Conservation (phyloP, 2,113 vertebrate species). For the Neopipo cinnamomea region DNA sequence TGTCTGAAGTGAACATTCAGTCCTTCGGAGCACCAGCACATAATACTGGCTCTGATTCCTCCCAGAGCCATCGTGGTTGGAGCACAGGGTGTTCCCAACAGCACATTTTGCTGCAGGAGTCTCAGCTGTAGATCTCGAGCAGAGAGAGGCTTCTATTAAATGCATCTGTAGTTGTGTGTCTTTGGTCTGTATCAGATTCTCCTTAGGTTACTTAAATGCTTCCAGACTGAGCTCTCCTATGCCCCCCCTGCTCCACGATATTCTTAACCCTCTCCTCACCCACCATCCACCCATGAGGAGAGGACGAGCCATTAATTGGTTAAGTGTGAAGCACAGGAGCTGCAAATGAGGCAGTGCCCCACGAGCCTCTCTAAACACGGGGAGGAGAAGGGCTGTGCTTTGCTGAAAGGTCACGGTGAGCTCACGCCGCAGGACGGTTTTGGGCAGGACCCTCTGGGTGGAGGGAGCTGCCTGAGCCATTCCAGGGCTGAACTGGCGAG, state of each 20-base stretch:
- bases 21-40: conserved; percentile 59
- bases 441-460: conserved; percentile 47
- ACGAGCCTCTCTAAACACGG: neutral
- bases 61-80: conserved; percentile 46
- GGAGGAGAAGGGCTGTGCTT: neutral
- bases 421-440: conserved; percentile 18
- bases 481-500: conserved; percentile 34
- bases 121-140: conserved; percentile 53
- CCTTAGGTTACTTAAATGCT: conserved; percentile 61
- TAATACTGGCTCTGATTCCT: conserved; percentile 41
- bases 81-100: conserved; percentile 65
- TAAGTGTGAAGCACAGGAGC: neutral
- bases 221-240: conserved; percentile 37
- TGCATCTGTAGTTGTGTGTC: conserved; percentile 57
- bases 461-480: conserved; percentile 36
- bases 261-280: conserved; percentile 52
- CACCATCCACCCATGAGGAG: neutral
- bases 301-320: neutral
- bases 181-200: conserved; percentile 60
- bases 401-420: conserved; percentile 47
- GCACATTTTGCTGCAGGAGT: conserved; percentile 59
- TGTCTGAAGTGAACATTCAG: conserved; percentile 64
- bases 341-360: conserved; percentile 13
- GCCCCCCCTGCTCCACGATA: neutral
- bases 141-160: conserved; percentile 55